Evolutionary conservation across 1,140 invertebrate genomes (phyloP).

Genomic region (Bursaphelenchus mucronatus): DNA sequence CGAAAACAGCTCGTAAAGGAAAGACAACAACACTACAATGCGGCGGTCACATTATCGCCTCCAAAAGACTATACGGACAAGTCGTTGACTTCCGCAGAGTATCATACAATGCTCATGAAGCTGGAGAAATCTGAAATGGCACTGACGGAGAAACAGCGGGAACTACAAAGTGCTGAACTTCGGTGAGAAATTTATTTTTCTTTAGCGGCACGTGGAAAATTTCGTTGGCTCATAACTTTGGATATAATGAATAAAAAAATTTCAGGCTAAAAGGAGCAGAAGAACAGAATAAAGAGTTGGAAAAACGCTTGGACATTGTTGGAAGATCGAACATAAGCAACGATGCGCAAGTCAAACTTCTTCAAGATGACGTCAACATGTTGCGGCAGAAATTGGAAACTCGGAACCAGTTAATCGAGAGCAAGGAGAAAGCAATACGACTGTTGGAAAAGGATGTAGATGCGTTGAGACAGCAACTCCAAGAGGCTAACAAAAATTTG

Average conservation of each 20-base stretch:
- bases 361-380: conserved; percentile 45
- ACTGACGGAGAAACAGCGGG: conserved; percentile 37
- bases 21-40: background rate
- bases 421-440: conserved; percentile 33
- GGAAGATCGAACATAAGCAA: conserved; percentile 19
- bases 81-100: conserved; percentile 29
- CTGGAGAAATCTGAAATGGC: conserved; percentile 43
- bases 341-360: conserved; percentile 42
- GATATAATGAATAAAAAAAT: too few relatives aligned
- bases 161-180: conserved; percentile 29
- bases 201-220: too few relatives aligned
- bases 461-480: conserved; percentile 31
- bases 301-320: conserved; percentile 40
- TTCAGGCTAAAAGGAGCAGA: conserved; percentile 22
- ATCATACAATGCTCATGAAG: conserved; percentile 46
- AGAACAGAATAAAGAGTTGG: conserved; percentile 37
- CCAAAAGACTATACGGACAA: conserved; percentile 40
- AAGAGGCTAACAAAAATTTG: conserved; percentile 27
- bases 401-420: conserved; percentile 41
- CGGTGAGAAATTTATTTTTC: background rate
- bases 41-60: background rate
- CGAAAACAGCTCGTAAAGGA: conserved; percentile 21
- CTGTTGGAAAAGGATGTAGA: conserved; percentile 42
- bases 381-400: conserved; percentile 37
- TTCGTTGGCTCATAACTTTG: too few relatives aligned